These are phyloP conservation scores for Sebastes diploproa DNA, from an alignment of 2,797 vertebrate genomes.

Conservation along the genomic window DNA sequence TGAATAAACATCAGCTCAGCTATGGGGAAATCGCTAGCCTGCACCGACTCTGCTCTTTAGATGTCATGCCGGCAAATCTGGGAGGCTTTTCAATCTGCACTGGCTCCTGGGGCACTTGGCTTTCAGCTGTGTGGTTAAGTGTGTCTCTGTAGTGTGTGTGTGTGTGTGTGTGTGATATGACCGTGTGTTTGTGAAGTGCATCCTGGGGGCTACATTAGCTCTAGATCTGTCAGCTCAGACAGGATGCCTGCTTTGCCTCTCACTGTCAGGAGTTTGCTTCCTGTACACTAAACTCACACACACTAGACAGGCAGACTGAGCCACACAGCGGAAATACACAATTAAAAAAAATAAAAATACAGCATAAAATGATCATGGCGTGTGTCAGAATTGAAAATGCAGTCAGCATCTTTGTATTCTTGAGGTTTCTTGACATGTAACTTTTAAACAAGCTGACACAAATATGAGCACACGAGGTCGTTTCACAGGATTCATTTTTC, in stretches of 20 bases:
- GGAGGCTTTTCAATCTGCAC: constrained; percentile 61
- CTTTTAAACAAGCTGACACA: background rate
- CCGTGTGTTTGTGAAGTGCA: constrained; percentile 49
- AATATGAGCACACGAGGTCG: background rate
- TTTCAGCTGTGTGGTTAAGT: constrained; percentile 59
- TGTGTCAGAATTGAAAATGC: background rate
- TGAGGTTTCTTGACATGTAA: constrained; percentile 7
- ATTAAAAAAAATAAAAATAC: background rate
- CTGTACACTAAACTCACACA: background rate
- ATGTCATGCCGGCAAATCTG: constrained; percentile 56
- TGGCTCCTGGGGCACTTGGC: constrained; percentile 55
- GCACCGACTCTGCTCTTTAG: constrained; percentile 44
- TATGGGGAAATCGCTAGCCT: constrained; percentile 30
- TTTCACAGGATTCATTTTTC: constrained; percentile 16
- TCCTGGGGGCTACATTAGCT: constrained; percentile 66
- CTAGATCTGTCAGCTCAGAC: constrained; percentile 67
- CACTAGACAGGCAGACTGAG: background rate
- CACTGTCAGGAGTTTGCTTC: constrained; percentile 46
- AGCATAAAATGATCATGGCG: background rate
- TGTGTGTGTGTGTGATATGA: constrained; percentile 9
- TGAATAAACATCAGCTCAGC: constrained; percentile 57
- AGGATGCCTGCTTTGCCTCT: constrained; percentile 62
- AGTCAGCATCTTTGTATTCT: background rate
- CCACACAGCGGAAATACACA: constrained; percentile 1
- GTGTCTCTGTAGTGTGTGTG: constrained; percentile 15